phyloP scores from a whole-genome alignment of 2,797 vertebrate genomes.

The Notamacropus eugenii region DNA sequence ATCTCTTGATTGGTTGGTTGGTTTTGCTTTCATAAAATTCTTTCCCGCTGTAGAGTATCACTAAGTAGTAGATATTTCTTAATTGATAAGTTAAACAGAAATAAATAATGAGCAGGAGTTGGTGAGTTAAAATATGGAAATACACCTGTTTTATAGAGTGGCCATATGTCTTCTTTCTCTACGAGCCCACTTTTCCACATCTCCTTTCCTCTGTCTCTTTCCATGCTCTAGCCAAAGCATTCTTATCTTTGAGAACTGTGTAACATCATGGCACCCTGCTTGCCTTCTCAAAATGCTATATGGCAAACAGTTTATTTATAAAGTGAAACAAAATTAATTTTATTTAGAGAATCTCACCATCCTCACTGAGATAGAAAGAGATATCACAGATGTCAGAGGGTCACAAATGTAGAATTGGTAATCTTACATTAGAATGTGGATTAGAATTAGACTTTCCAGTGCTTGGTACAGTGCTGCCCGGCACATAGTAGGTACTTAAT shows the following conservation, averaged over 20 bases:
- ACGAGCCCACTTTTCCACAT: fast-evolving
- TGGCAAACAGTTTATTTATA: slow-evolving; percentile 38
- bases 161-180: not conserved
- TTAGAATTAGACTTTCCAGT: not conserved
- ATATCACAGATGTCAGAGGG: not conserved
- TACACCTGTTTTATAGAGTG: not conserved
- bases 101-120: slow-evolving; percentile 1
- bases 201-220: not conserved
- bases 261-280: not conserved
- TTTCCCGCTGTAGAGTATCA: not conserved
- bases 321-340: slow-evolving; percentile 44
- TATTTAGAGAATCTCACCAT: slow-evolving; percentile 35
- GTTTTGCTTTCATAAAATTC: not conserved
- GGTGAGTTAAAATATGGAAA: not conserved
- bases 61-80: not conserved
- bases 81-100: slow-evolving; percentile 31
- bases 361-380: slow-evolving; percentile 3
- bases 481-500: not conserved
- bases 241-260: not conserved
- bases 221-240: not conserved
- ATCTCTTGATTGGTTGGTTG: not conserved
- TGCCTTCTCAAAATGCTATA: not conserved
- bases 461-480: not conserved
- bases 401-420: not conserved
- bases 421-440: not conserved